Evolutionary conservation across 2,797 vertebrate species (phyloP).

Genomic region (Gymnodraco acuticeps): DNA sequence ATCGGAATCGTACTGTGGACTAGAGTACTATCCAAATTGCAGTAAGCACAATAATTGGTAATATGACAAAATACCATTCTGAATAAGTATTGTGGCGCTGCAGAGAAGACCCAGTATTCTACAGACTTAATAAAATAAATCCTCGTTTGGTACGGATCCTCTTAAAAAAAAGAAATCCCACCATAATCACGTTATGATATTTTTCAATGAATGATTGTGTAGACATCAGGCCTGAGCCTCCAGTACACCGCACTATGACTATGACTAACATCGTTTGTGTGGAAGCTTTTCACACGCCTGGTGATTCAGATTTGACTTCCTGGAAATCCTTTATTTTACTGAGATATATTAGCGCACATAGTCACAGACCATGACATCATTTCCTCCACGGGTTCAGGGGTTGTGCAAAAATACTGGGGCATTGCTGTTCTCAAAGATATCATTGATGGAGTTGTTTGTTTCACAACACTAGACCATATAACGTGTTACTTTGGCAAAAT

Average conservation of each 20-base stretch:
- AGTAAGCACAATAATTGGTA: too few relatives aligned
- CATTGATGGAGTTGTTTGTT: background rate
- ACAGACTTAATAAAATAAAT: too few relatives aligned
- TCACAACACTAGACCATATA: background rate
- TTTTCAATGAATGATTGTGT: background rate
- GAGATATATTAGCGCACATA: background rate
- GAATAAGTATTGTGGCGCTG: too few relatives aligned
- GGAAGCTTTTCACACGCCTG: slow-evolving; percentile 22
- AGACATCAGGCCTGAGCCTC: background rate
- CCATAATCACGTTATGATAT: too few relatives aligned
- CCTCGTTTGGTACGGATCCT: too few relatives aligned
- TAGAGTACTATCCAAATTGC: too few relatives aligned
- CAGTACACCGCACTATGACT: background rate
- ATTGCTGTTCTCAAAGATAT: background rate
- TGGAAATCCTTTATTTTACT: too few relatives aligned
- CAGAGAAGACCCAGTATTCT: too few relatives aligned
- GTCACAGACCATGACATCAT: background rate
- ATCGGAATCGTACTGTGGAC: too few relatives aligned
- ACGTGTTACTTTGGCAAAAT: background rate
- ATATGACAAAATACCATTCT: too few relatives aligned
- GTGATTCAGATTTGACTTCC: slow-evolving; percentile 24
- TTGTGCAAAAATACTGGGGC: slow-evolving; percentile 1
- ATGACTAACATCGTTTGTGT: slow-evolving; percentile 29
- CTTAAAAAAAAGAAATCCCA: too few relatives aligned
- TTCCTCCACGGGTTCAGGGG: slow-evolving; percentile 5